Evolutionary conservation across 1,140 invertebrate genomes (phyloP).

Genomic region (Physella acuta): DNA sequence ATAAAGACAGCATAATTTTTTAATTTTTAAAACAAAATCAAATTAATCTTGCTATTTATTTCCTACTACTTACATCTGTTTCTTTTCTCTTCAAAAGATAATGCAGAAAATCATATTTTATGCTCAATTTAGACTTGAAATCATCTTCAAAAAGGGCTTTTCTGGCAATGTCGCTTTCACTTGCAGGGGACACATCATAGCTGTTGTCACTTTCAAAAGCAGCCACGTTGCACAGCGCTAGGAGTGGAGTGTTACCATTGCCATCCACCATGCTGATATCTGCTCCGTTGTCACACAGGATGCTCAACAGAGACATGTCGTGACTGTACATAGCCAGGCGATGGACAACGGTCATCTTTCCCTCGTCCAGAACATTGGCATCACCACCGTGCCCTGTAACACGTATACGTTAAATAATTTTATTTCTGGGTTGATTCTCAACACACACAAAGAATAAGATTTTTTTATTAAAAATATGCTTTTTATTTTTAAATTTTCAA

Average conservation of each 20-base stretch:
- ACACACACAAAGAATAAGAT: no score
- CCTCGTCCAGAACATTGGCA: constrained; percentile 42
- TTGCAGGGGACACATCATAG: constrained; percentile 41
- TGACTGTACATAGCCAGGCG: constrained; percentile 37
- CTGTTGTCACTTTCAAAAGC: constrained; percentile 39
- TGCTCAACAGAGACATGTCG: constrained; percentile 37
- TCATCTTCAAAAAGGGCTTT: constrained; percentile 39
- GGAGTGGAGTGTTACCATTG: constrained; percentile 43
- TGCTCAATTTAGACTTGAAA: constrained; percentile 33
- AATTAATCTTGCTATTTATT: background rate
- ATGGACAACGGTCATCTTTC: constrained; percentile 44
- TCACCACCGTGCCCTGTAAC: constrained; percentile 46
- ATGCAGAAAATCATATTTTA: constrained; percentile 40
- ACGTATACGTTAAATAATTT: no score
- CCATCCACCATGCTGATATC: constrained; percentile 41
- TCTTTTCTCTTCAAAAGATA: constrained; percentile 40
- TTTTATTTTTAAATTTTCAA: no score
- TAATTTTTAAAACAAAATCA: background rate
- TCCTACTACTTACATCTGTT: constrained; percentile 35
- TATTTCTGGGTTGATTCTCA: no score
- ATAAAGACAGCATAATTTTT: background rate
- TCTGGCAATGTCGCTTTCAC: constrained; percentile 25
- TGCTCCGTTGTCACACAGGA: constrained; percentile 48
- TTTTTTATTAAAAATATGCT: no score
- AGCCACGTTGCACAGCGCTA: constrained; percentile 45